Conservation (phyloP, 2,888 invertebrate species). For the Napeogenes sylphis region DNA sequence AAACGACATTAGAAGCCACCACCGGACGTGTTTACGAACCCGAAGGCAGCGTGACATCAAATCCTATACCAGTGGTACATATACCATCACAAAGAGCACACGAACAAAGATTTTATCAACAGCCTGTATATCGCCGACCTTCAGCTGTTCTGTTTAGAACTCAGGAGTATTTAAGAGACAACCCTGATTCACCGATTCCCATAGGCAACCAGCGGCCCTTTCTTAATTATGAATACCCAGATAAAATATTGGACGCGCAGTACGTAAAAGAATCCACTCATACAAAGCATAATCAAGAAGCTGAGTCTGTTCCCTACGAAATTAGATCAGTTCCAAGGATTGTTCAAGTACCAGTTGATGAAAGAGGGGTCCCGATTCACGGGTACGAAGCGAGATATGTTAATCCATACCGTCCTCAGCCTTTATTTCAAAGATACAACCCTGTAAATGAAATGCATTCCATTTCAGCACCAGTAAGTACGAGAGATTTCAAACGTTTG, state of each 20-base stretch:
- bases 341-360: constrained; percentile 68
- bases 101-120: constrained; percentile 61
- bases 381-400: constrained; percentile 64
- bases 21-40: constrained; percentile 73
- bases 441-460: constrained; percentile 75
- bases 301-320: constrained; percentile 58
- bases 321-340: constrained; percentile 61
- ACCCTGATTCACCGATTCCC: constrained; percentile 68
- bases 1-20: constrained; percentile 72
- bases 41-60: constrained; percentile 71
- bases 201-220: constrained; percentile 74
- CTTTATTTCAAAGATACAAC: constrained; percentile 57
- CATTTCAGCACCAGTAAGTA: constrained; percentile 83
- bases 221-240: constrained; percentile 69
- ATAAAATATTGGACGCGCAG: constrained; percentile 69
- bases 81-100: constrained; percentile 66
- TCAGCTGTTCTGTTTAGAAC: constrained; percentile 65
- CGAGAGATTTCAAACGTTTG: constrained; percentile 82
- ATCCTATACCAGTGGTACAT: constrained; percentile 75
- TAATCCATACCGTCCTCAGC: constrained; percentile 55
- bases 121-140: constrained; percentile 61
- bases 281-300: constrained; percentile 51
- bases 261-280: constrained; percentile 55
- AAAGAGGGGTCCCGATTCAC: constrained; percentile 64
- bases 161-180: constrained; percentile 69